Conservation (phyloP, 2,113 vertebrate genomes). For the Todiramphus chloris region DNA sequence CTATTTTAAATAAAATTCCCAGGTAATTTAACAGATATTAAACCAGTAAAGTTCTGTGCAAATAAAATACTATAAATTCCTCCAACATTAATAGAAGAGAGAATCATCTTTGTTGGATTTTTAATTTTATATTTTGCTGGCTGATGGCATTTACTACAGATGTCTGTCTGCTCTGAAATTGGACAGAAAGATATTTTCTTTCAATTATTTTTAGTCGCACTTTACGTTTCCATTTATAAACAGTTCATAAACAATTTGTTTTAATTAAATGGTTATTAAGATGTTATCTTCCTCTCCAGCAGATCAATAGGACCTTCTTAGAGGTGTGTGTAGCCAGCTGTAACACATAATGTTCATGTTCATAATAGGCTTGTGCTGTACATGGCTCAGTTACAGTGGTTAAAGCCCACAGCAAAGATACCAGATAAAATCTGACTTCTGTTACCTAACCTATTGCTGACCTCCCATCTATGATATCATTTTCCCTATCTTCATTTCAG, state of each 20-base stretch:
- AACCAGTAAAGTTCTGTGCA: not conserved
- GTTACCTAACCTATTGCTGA: not conserved
- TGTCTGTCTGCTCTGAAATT: not conserved
- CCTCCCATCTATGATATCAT: not conserved
- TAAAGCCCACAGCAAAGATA: not conserved
- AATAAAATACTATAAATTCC: not conserved
- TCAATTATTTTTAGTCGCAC: not conserved
- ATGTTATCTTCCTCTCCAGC: not conserved
- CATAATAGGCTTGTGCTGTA: not conserved
- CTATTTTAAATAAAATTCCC: not conserved
- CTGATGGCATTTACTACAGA: not conserved
- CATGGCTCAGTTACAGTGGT: not conserved
- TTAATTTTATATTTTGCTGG: not conserved
- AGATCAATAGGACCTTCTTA: not conserved
- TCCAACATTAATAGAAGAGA: not conserved
- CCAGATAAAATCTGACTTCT: not conserved
- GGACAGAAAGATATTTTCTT: not conserved
- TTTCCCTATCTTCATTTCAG: not conserved
- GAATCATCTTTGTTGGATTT: not conserved
- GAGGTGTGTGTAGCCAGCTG: not conserved
- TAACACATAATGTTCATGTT: not conserved
- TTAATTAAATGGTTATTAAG: slow-evolving; percentile 1
- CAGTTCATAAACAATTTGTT: not conserved
- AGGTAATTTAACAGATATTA: not conserved
- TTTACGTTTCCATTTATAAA: not conserved